phyloP scores from a whole-genome alignment of 1,140 invertebrate species.

The Procambarus clarkii region DNA sequence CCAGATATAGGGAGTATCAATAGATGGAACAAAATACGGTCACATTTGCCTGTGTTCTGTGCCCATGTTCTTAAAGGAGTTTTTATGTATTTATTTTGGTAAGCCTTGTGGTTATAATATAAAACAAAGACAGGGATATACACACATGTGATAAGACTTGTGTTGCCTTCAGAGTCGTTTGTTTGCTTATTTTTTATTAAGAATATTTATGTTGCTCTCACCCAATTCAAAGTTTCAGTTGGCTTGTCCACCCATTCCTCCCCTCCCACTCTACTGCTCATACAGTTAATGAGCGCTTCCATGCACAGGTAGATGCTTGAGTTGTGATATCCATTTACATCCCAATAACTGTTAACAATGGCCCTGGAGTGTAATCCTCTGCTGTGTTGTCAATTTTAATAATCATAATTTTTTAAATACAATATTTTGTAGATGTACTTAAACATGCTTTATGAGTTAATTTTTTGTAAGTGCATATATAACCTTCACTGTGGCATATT shows the following conservation, averaged over 20 bases:
- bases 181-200: not conserved
- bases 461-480: not conserved
- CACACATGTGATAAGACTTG: not conserved
- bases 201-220: not conserved
- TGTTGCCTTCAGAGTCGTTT: not conserved
- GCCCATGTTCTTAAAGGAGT: slow-evolving; percentile 33
- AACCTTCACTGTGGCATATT: slow-evolving; percentile 11
- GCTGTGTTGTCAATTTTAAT: slow-evolving; percentile 1
- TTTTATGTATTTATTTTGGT: not conserved
- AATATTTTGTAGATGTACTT: slow-evolving; percentile 2
- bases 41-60: slow-evolving; percentile 14
- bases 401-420: not conserved
- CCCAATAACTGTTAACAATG: not conserved
- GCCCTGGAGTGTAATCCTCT: not conserved
- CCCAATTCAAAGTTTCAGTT: not conserved
- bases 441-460: not conserved
- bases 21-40: slow-evolving; percentile 10
- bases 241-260: not conserved
- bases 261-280: not conserved
- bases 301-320: slow-evolving; percentile 12
- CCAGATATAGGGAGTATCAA: slow-evolving; percentile 44
- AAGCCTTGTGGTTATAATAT: not conserved
- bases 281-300: not conserved
- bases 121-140: not conserved
- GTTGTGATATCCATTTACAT: not conserved